phyloP scores from a whole-genome alignment of 2,113 vertebrate species.

The Mesitornis unicolor region DNA sequence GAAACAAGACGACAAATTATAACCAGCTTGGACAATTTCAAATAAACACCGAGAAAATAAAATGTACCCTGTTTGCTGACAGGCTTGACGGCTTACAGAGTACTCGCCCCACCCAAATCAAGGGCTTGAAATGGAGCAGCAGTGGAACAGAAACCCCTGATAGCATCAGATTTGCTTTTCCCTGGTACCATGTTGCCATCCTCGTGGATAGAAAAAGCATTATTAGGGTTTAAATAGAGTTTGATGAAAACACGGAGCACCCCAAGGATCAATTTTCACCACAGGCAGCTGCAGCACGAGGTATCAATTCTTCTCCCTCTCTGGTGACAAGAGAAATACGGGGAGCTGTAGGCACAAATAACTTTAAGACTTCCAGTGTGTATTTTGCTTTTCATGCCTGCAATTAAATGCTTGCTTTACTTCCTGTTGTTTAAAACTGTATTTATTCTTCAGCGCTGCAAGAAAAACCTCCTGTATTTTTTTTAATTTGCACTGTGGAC shows the following conservation, averaged over 20 bases:
- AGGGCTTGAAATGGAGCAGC: constrained; percentile 1
- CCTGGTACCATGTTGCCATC: not conserved
- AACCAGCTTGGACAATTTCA: constrained; percentile 32
- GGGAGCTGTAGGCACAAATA: constrained; percentile 49
- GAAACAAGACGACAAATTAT: constrained; percentile 26
- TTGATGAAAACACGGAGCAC: constrained; percentile 47
- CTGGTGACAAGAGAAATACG: not conserved
- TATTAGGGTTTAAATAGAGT: constrained; percentile 23
- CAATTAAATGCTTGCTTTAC: constrained; percentile 56
- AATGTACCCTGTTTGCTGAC: constrained; percentile 25
- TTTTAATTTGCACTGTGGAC: constrained; percentile 6
- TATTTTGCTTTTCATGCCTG: constrained; percentile 31
- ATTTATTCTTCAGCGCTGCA: constrained; percentile 51
- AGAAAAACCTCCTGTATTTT: constrained; percentile 38
- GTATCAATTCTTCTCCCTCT: constrained; percentile 37
- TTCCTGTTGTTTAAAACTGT: constrained; percentile 62
- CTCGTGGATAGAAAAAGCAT: constrained; percentile 12
- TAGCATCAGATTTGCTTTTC: constrained; percentile 1
- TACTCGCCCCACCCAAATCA: not conserved
- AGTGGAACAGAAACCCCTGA: not conserved
- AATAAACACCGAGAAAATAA: not conserved
- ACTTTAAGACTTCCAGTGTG: not conserved
- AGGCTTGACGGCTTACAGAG: constrained; percentile 17
- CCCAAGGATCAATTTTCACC: constrained; percentile 56
- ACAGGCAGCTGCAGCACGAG: constrained; percentile 5